Percentiles rank a stretch among this genome's conserved stretches.
phyloP scores from a whole-genome alignment of 2,113 vertebrate genomes.

The Phaethornis superciliosus region DNA sequence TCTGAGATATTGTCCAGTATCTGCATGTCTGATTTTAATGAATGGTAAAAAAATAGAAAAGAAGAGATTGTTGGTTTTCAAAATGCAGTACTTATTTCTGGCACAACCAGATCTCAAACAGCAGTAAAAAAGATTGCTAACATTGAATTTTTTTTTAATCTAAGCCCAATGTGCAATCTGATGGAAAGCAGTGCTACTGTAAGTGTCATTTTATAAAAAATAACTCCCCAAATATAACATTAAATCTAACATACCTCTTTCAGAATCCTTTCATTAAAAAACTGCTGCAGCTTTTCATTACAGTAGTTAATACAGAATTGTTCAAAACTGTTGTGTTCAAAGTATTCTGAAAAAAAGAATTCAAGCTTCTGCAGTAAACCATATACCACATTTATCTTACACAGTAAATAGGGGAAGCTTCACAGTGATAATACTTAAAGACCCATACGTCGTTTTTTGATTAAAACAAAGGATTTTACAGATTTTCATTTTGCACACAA shows the following conservation, averaged over 20 bases:
- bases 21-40: not conserved
- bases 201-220: not conserved
- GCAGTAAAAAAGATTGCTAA: not conserved
- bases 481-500: not conserved
- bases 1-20: not conserved
- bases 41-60: not conserved
- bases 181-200: not conserved
- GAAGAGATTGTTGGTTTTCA: not conserved
- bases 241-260: constrained; percentile 87
- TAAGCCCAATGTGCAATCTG: not conserved
- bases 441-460: not conserved
- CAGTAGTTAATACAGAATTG: constrained; percentile 99
- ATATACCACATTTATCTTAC: not conserved
- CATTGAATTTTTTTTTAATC: not conserved
- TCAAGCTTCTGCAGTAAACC: not conserved
- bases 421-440: not conserved
- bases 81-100: not conserved
- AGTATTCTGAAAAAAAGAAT: constrained; percentile 88
- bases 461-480: not conserved
- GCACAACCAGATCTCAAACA: not conserved
- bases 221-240: not conserved
- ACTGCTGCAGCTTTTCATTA: constrained; percentile 98
- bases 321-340: constrained; percentile 99
- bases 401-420: not conserved
- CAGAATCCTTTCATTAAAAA: constrained; percentile 98